phyloP scores from a whole-genome alignment of 1,140 invertebrate species.

The Elysia chlorotica region DNA sequence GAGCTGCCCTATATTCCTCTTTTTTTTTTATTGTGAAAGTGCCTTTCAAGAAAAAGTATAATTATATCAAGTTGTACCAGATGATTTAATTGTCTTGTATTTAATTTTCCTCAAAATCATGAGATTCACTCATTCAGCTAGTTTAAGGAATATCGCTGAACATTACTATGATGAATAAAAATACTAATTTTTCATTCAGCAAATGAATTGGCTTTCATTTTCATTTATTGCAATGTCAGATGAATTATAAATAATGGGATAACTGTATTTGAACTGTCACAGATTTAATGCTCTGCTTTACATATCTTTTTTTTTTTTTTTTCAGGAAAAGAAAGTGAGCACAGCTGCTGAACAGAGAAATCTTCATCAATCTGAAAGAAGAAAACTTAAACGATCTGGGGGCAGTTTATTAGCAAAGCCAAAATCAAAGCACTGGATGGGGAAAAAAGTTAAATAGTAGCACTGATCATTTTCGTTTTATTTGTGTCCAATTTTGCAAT shows the following conservation, averaged over 20 bases:
- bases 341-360: constrained; percentile 55
- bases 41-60: no score
- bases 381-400: constrained; percentile 74
- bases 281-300: no score
- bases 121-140: not conserved
- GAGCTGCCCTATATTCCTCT: no score
- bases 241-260: no score
- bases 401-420: constrained; percentile 36
- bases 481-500: no score
- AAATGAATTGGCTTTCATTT: not conserved
- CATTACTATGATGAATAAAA: not conserved
- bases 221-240: not conserved
- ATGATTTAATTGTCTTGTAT: no score
- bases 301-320: not conserved
- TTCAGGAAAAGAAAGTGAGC: constrained; percentile 11
- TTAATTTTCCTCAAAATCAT: no score
- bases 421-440: constrained; percentile 49
- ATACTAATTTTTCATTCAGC: not conserved
- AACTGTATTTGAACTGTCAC: no score
- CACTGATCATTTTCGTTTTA: no score
- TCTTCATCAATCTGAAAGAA: constrained; percentile 75
- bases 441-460: constrained; percentile 36
- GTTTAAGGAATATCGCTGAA: not conserved
- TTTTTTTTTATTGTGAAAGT: no score
- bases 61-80: no score